Evolutionary conservation across 2,888 invertebrate species (phyloP).

Genomic region (Pemphredon lugubris): DNA sequence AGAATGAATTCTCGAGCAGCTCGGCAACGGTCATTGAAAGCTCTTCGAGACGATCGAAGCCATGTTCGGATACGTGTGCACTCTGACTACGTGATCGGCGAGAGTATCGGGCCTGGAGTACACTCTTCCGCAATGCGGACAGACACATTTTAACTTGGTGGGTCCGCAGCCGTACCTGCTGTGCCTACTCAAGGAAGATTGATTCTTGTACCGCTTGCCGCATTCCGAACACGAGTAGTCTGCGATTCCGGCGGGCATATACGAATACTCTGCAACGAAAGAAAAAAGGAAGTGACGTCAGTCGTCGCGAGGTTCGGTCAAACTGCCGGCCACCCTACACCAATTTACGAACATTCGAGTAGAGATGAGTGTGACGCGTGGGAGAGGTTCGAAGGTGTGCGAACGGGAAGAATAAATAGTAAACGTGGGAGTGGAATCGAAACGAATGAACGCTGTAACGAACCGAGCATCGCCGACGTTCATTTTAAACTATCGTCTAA

Average conservation of each 20-base stretch:
- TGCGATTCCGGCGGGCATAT: constrained; percentile 53
- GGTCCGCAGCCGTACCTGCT: constrained; percentile 76
- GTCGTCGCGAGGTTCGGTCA: constrained; percentile 7
- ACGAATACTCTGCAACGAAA: constrained; percentile 70
- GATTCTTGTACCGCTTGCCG: constrained; percentile 74
- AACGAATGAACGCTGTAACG: too few relatives aligned
- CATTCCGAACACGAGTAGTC: constrained; percentile 69
- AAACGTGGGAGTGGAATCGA: too few relatives aligned
- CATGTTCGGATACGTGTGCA: constrained; percentile 47
- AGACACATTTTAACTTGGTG: constrained; percentile 70
- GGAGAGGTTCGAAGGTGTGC: too few relatives aligned
- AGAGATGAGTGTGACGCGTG: too few relatives aligned
- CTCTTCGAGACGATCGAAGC: not conserved
- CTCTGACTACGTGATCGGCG: constrained; percentile 70
- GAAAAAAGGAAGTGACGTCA: constrained; percentile 57
- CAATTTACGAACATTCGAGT: not conserved
- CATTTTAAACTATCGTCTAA: too few relatives aligned
- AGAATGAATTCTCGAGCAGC: too few relatives aligned
- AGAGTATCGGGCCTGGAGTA: constrained; percentile 74
- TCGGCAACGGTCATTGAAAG: too few relatives aligned
- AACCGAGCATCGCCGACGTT: too few relatives aligned
- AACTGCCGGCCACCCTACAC: constrained; percentile 1
- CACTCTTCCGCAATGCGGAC: constrained; percentile 71
- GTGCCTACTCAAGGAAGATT: constrained; percentile 75
- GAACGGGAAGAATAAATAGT: too few relatives aligned